Base-by-base conservation (phyloP, 2,797 vertebrate species). In the Spinus pinus region DNA sequence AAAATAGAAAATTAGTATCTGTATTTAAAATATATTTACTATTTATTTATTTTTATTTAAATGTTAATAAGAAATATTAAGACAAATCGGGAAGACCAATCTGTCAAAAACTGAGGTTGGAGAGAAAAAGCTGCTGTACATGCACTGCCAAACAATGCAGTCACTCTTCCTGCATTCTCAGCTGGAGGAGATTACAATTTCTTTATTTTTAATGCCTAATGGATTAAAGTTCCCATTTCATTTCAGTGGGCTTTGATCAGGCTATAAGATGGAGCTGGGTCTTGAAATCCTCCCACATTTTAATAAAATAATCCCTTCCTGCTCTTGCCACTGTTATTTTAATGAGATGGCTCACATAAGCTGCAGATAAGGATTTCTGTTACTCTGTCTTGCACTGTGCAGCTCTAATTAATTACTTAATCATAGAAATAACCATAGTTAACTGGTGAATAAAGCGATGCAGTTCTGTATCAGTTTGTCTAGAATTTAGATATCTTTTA, bases 31-130 rank as follows among this genome's bases (percentile, higher is more conserved):
- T 54, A 41, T 72, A 91, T 81, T 87, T 89, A 71, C 16, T 93
- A 80, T 79, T 74, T 95, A 92, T 92, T 95, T 96, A 75, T 86
- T 94, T 93, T 84, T 91, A 89, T 85, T 94, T 91, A 22, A 81
- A 72, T 64, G 19, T 5, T 24, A 91, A 67, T 82, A 91, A 82
- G 65, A 57, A 22, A 62, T 92, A 53, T 64, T 56, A 86, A 80
- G 74, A 56, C 21, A 87, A 37, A 60, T 89, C 10, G 4, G 44
- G 33, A 86, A 95, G 30, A 64, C 42, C 73, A 90, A 18, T 58
- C 58, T 47, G 50, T 88, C 47, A 53, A 47, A 92, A 86, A 41
- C 13, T 49, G 58, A 57, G 62, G 13, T 69, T 50, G 19, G 51
- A 41, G 42, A 74, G 42, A 86, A 81, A 88, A 92, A 66, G 33